Percentiles rank a stretch among this genome's conserved stretches.
These are phyloP conservation scores for Cydia fagiglandana DNA, from an alignment of 1,140 invertebrate genomes.

Conservation along the genomic window DNA sequence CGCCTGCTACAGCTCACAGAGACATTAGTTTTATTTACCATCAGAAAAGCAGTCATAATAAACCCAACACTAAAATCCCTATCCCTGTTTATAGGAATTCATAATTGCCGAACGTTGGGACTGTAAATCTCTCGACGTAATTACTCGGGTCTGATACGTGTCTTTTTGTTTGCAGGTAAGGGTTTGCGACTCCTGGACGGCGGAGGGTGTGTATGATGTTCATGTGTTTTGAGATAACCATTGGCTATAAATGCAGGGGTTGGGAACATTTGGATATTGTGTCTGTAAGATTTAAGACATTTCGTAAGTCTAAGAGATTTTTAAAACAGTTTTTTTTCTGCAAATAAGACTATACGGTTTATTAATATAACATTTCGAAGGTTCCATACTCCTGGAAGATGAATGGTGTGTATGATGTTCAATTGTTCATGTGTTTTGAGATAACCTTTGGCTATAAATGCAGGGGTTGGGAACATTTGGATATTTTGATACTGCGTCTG, in stretches of 20 bases:
- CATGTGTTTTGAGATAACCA: not conserved
- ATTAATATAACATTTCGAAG: too few species aligned
- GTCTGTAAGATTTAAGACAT: too few species aligned
- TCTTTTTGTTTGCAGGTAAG: constrained; percentile 52
- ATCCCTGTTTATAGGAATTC: constrained; percentile 51
- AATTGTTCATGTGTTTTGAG: not conserved
- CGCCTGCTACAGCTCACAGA: too few species aligned
- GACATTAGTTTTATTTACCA: too few species aligned
- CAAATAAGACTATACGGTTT: too few species aligned
- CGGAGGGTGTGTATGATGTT: constrained; percentile 11
- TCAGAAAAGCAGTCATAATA: not conserved
- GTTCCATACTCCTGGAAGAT: constrained; percentile 1
- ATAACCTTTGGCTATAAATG: not conserved
- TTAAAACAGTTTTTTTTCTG: too few species aligned
- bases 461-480: not conserved
- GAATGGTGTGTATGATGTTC: constrained; percentile 9
- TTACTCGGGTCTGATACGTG: constrained; percentile 44
- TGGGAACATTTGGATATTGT: not conserved
- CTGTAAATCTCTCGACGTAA: constrained; percentile 41
- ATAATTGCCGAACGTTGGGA: constrained; percentile 50
- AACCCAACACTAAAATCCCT: not conserved
- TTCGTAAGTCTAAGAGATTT: too few species aligned
- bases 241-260: constrained; percentile 9
- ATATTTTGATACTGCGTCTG: not conserved
- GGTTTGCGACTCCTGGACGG: constrained; percentile 23